Percentiles rank a stretch among this genome's conserved stretches.
phyloP scores from a whole-genome alignment of 2,797 vertebrate species.

The Catostomus latipinnis region DNA sequence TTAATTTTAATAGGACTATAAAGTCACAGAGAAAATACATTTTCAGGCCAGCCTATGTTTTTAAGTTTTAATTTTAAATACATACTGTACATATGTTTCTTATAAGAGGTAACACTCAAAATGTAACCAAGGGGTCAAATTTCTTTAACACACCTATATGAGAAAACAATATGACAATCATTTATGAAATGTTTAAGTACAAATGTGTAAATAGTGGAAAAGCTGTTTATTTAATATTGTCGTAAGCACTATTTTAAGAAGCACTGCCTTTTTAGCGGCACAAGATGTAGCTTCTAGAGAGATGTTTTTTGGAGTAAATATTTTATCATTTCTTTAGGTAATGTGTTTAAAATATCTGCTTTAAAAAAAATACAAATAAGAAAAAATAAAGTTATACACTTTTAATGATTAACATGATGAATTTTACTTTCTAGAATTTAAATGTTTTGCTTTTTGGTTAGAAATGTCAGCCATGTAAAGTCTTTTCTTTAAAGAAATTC shows the following conservation, averaged over 20 bases:
- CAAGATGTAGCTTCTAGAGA: slow-evolving; percentile 62
- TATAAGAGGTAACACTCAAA: slow-evolving; percentile 60
- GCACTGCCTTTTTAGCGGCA: slow-evolving; percentile 66
- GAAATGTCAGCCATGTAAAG: slow-evolving; percentile 45
- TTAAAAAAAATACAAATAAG: background rate
- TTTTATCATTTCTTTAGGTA: slow-evolving; percentile 56
- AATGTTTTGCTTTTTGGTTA: slow-evolving; percentile 41
- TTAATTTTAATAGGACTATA: slow-evolving; percentile 24
- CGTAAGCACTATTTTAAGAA: slow-evolving; percentile 66
- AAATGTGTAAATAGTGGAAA: slow-evolving; percentile 53
- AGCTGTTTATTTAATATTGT: slow-evolving; percentile 63
- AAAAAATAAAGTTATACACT: slow-evolving; percentile 58
- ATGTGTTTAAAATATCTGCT: slow-evolving; percentile 56
- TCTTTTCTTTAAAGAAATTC: slow-evolving; percentile 31
- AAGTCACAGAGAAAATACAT: slow-evolving; percentile 55
- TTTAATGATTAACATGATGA: slow-evolving; percentile 53
- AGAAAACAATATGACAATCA: slow-evolving; percentile 51
- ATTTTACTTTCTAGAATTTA: slow-evolving; percentile 26
- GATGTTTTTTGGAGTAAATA: slow-evolving; percentile 51
- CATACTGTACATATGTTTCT: slow-evolving; percentile 54
- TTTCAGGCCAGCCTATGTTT: slow-evolving; percentile 55
- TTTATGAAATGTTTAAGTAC: slow-evolving; percentile 52
- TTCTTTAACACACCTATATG: slow-evolving; percentile 23
- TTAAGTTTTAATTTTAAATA: slow-evolving; percentile 57
- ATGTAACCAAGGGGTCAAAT: slow-evolving; percentile 17